Evolutionary conservation across 2,888 invertebrate genomes (phyloP).

Genomic region (Xiphydria camelus): DNA sequence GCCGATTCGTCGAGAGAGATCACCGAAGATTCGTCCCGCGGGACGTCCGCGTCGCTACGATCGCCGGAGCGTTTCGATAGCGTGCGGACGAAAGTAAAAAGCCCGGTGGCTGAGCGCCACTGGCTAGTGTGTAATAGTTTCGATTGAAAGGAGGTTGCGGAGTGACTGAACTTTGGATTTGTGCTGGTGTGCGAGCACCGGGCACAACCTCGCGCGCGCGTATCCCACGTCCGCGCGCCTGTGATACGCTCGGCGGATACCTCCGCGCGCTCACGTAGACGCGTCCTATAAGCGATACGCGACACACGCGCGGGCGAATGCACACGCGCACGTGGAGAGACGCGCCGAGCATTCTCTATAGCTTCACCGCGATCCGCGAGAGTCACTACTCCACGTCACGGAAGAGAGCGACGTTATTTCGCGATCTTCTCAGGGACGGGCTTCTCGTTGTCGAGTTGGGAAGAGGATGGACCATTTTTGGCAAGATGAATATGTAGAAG

Average conservation of each 20-base stretch:
- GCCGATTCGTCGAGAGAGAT: not conserved
- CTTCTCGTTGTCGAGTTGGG: no score
- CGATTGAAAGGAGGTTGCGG: conserved; percentile 58
- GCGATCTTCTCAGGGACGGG: no score
- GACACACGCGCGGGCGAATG: conserved; percentile 14
- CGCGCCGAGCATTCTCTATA: conserved; percentile 23
- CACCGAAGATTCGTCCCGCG: not conserved
- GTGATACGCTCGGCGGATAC: not conserved
- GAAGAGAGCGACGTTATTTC: no score
- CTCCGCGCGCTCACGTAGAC: not conserved
- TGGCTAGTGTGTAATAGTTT: conserved; percentile 57
- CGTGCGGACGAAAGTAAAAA: conserved; percentile 44
- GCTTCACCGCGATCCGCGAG: conserved; percentile 18
- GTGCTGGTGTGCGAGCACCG: conserved; percentile 38
- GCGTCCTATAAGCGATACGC: conserved; percentile 18
- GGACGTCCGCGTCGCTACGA: not conserved
- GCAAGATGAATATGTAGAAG: no score
- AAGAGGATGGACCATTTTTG: no score
- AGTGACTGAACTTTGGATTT: conserved; percentile 56
- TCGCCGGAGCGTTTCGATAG: not conserved
- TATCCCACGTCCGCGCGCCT: conserved; percentile 4
- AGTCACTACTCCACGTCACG: no score
- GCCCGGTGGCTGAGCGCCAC: conserved; percentile 45
- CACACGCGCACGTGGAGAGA: conserved; percentile 8
- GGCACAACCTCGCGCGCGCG: conserved; percentile 6